These are phyloP conservation scores for Hololepta plana DNA, from an alignment of 2,888 invertebrate genomes.

Conservation along the genomic window DNA sequence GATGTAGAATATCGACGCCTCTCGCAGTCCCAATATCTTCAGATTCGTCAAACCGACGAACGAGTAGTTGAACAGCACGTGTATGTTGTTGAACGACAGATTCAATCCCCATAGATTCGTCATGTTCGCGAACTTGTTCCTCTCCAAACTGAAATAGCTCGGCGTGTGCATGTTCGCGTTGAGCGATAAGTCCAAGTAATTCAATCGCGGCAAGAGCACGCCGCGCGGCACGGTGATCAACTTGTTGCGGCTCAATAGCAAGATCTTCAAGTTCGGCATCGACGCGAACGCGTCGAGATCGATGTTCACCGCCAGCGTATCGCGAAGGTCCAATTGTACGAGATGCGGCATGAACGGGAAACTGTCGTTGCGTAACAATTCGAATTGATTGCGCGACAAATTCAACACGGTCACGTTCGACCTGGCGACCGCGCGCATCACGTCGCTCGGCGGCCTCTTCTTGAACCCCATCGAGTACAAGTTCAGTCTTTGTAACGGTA, in stretches of 20 bases:
- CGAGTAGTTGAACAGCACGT: constrained; percentile 30
- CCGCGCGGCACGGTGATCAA: constrained; percentile 33
- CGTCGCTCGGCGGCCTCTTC: constrained; percentile 28
- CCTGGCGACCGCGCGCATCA: constrained; percentile 32
- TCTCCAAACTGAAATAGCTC: constrained; percentile 32
- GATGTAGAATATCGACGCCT: constrained; percentile 32
- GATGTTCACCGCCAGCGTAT: constrained; percentile 30
- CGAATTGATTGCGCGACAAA: constrained; percentile 37
- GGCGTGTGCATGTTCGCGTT: constrained; percentile 30
- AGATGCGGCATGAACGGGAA: constrained; percentile 38
- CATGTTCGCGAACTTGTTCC: constrained; percentile 31
- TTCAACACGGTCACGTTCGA: constrained; percentile 31
- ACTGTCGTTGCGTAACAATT: constrained; percentile 28
- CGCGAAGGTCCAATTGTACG: constrained; percentile 34
- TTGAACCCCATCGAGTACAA: constrained; percentile 35
- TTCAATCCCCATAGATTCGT: constrained; percentile 30
- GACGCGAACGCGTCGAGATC: constrained; percentile 30
- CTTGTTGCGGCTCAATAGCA: constrained; percentile 34
- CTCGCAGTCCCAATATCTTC: constrained; percentile 31
- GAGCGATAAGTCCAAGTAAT: constrained; percentile 32
- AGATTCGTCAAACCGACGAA: constrained; percentile 33
- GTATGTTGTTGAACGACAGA: constrained; percentile 34
- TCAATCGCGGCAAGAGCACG: constrained; percentile 29
- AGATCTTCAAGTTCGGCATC: constrained; percentile 32
- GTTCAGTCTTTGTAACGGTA: constrained; percentile 30